Conservation (phyloP, 2,113 vertebrate species). For the Trachemys scripta region DNA sequence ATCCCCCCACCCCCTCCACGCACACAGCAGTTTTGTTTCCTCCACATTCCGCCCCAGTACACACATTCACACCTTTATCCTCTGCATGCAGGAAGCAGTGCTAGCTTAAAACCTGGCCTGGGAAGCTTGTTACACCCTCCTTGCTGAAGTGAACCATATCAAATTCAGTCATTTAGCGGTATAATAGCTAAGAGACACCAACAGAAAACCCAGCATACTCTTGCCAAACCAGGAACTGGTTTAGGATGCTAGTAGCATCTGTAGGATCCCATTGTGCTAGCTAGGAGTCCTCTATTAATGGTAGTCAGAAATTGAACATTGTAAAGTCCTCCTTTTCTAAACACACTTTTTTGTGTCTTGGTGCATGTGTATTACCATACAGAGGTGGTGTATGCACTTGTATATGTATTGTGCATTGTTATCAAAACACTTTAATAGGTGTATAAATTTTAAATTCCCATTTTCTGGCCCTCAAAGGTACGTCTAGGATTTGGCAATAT, state of each 20-base stretch:
- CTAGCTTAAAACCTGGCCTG: rapidly evolving
- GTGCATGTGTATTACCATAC: not conserved
- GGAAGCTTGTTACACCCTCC: rapidly evolving
- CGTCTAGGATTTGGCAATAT: rapidly evolving
- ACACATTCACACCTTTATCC: rapidly evolving
- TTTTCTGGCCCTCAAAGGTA: rapidly evolving
- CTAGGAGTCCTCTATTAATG: rapidly evolving
- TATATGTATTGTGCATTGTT: not conserved
- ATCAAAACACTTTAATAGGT: not conserved
- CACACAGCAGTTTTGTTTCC: rapidly evolving
- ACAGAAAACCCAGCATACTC: not conserved
- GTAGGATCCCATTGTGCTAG: rapidly evolving
- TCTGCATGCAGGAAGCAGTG: rapidly evolving
- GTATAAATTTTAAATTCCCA: not conserved
- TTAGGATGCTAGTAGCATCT: not conserved
- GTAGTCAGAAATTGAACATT: rapidly evolving
- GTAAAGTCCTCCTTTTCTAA: not conserved
- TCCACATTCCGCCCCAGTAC: rapidly evolving
- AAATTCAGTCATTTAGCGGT: rapidly evolving
- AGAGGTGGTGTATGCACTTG: not conserved
- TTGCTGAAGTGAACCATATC: not conserved
- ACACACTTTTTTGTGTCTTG: not conserved
- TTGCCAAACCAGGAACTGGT: not conserved
- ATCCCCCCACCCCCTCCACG: rapidly evolving
- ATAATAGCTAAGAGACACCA: not conserved